phyloP scores from a whole-genome alignment of 2,113 vertebrate genomes.

The Nesospiza acunhae region DNA sequence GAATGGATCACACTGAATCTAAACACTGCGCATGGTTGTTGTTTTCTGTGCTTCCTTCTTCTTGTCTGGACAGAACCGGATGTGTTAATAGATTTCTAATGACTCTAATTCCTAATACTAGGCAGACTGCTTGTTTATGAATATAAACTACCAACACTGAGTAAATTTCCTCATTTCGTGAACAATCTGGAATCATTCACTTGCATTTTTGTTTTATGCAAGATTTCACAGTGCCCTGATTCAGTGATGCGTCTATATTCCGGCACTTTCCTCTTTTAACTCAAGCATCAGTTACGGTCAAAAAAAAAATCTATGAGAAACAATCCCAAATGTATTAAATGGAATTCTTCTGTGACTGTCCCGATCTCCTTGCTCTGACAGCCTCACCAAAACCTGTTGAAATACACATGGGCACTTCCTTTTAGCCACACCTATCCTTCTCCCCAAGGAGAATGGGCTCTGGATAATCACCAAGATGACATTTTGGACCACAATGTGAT shows the following conservation, averaged over 20 bases:
- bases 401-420: rapidly evolving
- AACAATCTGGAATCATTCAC: neutral
- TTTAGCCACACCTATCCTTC: neutral
- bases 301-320: neutral
- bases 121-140: neutral
- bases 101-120: neutral
- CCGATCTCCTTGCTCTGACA: neutral
- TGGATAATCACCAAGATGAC: neutral
- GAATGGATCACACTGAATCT: neutral
- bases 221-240: neutral
- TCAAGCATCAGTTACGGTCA: neutral
- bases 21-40: neutral
- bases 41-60: neutral
- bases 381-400: neutral
- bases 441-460: neutral
- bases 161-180: neutral
- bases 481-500: neutral
- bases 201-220: neutral
- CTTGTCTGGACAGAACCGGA: neutral
- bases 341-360: neutral
- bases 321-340: neutral
- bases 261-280: neutral
- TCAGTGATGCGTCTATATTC: neutral
- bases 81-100: neutral
- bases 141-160: neutral